Conservation (phyloP, 2,113 vertebrate species). For the Sebastes fasciatus region DNA sequence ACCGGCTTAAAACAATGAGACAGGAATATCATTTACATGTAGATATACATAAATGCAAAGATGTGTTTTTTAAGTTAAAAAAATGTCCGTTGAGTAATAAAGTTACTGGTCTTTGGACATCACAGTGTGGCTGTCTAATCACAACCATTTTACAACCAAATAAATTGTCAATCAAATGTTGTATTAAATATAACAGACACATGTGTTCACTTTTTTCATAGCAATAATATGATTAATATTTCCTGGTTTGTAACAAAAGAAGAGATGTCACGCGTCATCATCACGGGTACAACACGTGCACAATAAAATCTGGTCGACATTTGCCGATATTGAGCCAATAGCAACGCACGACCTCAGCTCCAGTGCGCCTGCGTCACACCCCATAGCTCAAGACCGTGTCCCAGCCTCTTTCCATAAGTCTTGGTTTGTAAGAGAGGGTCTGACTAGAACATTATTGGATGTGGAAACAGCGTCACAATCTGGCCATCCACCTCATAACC, state of each 20-base stretch:
- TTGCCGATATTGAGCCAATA: too few species aligned
- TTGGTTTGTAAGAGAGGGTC: neutral
- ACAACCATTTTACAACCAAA: neutral
- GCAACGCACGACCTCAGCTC: too few species aligned
- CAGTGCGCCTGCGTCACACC: too few species aligned
- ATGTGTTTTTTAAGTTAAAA: neutral
- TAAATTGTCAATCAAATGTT: neutral
- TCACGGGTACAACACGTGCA: too few species aligned
- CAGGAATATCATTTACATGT: neutral
- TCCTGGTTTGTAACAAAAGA: neutral
- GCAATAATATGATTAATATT: neutral
- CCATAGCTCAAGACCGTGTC: too few species aligned
- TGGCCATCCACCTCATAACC: neutral
- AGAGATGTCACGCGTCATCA: too few species aligned
- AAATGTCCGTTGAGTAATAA: neutral
- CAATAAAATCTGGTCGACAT: too few species aligned
- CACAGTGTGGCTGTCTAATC: neutral
- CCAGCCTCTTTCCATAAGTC: too few species aligned
- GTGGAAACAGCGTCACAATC: neutral
- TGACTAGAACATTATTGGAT: neutral
- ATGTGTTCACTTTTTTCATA: neutral
- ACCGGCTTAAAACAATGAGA: neutral
- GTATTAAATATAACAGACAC: neutral
- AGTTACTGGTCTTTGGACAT: neutral
- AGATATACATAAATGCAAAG: neutral